Base-by-base conservation (phyloP, 2,888 invertebrate genomes). In the Drosophila hamatofila region DNA sequence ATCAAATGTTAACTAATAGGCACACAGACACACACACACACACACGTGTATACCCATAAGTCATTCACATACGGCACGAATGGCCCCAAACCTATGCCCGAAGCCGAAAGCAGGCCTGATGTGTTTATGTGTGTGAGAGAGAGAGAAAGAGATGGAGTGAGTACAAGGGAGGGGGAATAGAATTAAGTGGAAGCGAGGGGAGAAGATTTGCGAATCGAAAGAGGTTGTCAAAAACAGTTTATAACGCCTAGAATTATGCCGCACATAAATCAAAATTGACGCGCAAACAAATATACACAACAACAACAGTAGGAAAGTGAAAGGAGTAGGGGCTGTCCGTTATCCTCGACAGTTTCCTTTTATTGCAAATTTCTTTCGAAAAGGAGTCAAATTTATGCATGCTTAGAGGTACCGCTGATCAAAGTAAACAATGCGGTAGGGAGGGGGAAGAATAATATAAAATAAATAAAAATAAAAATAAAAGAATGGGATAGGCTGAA, bases 241-340 rank as follows among this genome's bases (percentile, higher is more conserved):
- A 88, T 72, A 85, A 71, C 86, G 86, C 90, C 83, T 75, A 72
- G 80, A 88, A 85, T 75, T 85, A 89, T 89, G 80, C 88, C 88
- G 65, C 68, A 76, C 83, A 88, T 84, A 82, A 85, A 89, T 89
- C 84, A 85, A 89, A 89, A 85, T 88, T 89, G 84, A 86, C 86
- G 72, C 70, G 64, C 71, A 82, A 80, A 83, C 81, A 86, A 80
- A 88, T 75, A 85, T 74, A 49, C 54, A 57, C 35, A 57, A 48
- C 18, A 16, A n/a, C n/a, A 33, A 37, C 30, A 41, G 23, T 3
- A 25, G 16, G 39, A n/a, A 7, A 23, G 33, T 25, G 3, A n/a
- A 3, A 3, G 3, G 14, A 21, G 30, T 16, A 14, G 18, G 21
- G 9, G 18, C 37, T 18, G 25, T 51, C n/a, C 39, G 14, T 48